Base-by-base conservation (phyloP, 1,140 invertebrate species). In the Harpegnathos saltator region DNA sequence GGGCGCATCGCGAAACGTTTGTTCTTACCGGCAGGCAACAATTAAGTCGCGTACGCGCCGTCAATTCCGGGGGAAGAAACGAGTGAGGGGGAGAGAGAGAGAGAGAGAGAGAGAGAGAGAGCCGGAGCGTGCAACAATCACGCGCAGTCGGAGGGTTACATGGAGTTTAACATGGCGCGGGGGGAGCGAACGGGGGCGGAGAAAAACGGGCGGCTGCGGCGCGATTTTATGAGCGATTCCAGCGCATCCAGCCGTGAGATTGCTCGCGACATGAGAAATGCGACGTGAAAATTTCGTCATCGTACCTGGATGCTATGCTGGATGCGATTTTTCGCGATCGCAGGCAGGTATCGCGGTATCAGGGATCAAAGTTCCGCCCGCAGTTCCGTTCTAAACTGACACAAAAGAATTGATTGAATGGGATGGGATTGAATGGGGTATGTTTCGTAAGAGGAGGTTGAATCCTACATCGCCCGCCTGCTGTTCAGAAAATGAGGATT, bases 161-260 rank as follows among this genome's bases (percentile, higher is more conserved):
- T 44, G 50, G 14, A n/a, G 44, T n/a, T 54, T 58, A 44, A 44
- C 38, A 66, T 59, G 48, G n/a, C n/a, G 50, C 22, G 62, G 66
- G 52, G 52, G 29, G 65, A 65, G 59, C 66, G 33, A 59, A 73
- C 83, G 62, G 82, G 65, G 82, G 65, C n/a, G 59, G 26, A 84
- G 56, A 81, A 77, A 72, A 80, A 19, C 62, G 77, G 69, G 63
- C 77, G 59, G 50, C 62, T 75, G 69, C 22, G 71, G 72, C 69
- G 71, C 74, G 78, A 83, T 87, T 89, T 89, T 89, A 89, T 75
- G 75, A 77, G 44, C 87, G 84, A 85, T 89, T 87, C n/a, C n/a
- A 87, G 85, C 75, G 68, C 74, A 83, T 75, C 82, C 84, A 61
- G 29, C 77, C 82, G n/a, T 5, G 63, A 3, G 62, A 85, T 74